Evolutionary conservation across 2,888 invertebrate species (phyloP).

Genomic region (Papilio elwesi): DNA sequence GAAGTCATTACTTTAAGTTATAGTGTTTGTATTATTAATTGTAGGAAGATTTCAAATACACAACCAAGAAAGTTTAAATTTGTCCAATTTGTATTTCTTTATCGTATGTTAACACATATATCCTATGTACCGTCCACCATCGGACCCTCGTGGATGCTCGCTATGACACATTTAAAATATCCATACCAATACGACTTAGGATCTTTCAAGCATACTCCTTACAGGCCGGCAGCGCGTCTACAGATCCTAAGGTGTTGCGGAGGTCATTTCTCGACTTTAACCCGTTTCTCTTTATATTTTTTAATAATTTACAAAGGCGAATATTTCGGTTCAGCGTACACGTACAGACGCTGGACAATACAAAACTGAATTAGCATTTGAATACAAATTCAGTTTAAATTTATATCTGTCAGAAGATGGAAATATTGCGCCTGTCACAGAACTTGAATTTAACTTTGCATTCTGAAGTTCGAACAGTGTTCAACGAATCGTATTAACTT

Average conservation of each 20-base stretch:
- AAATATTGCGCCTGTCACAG: conserved; percentile 19
- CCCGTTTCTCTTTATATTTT: too few species aligned
- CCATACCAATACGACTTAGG: too few species aligned
- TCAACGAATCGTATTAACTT: conserved; percentile 19
- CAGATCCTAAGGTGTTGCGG: too few species aligned
- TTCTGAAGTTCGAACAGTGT: conserved; percentile 27
- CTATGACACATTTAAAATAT: too few species aligned
- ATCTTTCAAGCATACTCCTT: too few species aligned
- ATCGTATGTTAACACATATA: too few species aligned
- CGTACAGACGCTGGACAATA: neutral
- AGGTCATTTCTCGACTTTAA: too few species aligned
- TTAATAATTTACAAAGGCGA: too few species aligned
- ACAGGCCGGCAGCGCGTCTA: too few species aligned
- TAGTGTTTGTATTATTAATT: neutral
- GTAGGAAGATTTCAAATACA: neutral
- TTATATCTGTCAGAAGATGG: conserved; percentile 26
- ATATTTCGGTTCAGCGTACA: neutral
- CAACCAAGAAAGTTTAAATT: neutral
- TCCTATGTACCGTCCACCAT: too few species aligned
- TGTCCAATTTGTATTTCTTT: neutral
- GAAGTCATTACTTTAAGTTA: conserved; percentile 5
- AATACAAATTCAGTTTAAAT: conserved; percentile 16
- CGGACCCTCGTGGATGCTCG: too few species aligned
- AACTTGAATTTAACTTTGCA: conserved; percentile 32
- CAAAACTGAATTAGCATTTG: neutral